Evolutionary conservation across 2,113 vertebrate genomes (phyloP).

Genomic region (Gymnobelideus leadbeateri): DNA sequence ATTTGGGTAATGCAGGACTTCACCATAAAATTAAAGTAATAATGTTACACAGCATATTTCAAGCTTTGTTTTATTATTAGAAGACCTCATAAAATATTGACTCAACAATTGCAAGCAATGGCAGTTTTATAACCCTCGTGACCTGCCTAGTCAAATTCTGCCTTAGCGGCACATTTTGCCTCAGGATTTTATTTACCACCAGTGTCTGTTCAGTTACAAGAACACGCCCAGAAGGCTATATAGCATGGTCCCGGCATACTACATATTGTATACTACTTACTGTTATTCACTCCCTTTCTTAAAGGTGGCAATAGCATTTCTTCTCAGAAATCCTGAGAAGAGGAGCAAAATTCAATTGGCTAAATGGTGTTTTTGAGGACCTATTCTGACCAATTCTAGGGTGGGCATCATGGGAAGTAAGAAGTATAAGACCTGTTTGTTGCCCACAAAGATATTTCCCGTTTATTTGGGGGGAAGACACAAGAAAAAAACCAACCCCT

Average conservation of each 20-base stretch:
- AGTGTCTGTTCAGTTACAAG: neutral
- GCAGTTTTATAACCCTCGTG: neutral
- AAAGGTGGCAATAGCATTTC: neutral
- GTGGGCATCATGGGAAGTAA: neutral
- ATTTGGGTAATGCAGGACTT: neutral
- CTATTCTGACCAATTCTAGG: neutral
- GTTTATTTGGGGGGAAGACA: neutral
- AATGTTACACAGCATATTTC: neutral
- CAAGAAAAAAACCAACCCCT: neutral
- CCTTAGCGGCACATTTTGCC: neutral
- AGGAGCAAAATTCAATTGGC: conserved; percentile 31
- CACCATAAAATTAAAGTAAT: conserved; percentile 11
- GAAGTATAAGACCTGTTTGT: neutral
- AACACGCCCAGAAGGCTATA: neutral
- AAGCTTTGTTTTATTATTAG: conserved; percentile 20
- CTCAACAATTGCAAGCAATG: conserved; percentile 1
- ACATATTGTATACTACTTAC: too few relatives aligned
- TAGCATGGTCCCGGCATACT: neutral
- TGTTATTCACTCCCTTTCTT: conserved; percentile 13
- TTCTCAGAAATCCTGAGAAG: neutral
- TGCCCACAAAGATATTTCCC: neutral
- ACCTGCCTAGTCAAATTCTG: neutral
- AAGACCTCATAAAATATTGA: conserved; percentile 35
- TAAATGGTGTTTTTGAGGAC: neutral
- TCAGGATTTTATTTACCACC: neutral